Conservation (phyloP, 2,797 vertebrate genomes). For the Uromys caudimaculatus region DNA sequence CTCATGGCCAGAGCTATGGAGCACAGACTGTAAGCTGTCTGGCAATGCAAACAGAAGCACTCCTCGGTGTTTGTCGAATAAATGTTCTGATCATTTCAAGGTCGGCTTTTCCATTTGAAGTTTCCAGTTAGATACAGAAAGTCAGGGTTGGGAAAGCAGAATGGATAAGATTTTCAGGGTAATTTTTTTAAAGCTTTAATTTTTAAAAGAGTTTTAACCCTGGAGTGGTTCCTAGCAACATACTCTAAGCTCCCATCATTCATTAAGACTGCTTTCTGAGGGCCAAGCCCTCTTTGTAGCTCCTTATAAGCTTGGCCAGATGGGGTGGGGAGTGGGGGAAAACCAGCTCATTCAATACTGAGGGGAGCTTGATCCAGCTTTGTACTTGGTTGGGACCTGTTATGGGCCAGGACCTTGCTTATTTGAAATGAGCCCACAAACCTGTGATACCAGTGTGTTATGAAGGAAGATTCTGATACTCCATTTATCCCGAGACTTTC, state of each 20-base stretch:
- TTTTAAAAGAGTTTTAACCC: constrained; percentile 40
- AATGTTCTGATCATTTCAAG: constrained; percentile 51
- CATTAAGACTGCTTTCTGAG: background rate
- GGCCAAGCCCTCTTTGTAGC: background rate
- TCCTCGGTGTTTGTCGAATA: background rate
- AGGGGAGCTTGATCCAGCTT: background rate
- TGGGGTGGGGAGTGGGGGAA: too few relatives aligned
- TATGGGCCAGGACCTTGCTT: background rate
- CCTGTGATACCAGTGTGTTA: background rate
- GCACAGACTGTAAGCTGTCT: constrained; percentile 34
- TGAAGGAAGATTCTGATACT: background rate
- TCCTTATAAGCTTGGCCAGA: background rate
- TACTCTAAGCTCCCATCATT: background rate
- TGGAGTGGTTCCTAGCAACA: constrained; percentile 26
- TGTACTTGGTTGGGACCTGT: background rate
- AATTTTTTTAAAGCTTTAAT: constrained; percentile 32
- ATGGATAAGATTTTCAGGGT: constrained; percentile 49
- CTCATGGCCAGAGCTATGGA: constrained; percentile 46
- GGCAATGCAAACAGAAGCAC: background rate
- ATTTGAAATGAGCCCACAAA: constrained; percentile 23
- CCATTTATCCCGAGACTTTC: background rate
- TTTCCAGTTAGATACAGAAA: constrained; percentile 65
- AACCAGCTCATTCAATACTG: too few relatives aligned
- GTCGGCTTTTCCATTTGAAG: constrained; percentile 53
- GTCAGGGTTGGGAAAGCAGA: background rate